Percentiles rank a stretch among this genome's conserved stretches.
Conservation (phyloP, 2,888 invertebrate genomes). For the Cenopis cana region DNA sequence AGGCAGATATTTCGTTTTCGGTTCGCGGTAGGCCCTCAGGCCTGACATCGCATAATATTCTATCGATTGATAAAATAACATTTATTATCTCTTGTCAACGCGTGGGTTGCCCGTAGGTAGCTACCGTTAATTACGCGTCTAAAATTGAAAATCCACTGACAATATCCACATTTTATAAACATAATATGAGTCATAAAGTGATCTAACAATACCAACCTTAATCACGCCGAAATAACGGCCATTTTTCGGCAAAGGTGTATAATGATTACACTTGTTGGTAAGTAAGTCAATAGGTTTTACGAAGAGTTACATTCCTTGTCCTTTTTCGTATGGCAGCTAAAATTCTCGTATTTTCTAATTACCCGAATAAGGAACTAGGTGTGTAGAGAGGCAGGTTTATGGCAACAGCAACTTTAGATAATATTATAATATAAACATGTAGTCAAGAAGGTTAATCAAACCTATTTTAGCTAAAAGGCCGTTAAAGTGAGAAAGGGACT, state of each 20-base stretch:
- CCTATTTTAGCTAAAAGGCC: too few relatives aligned
- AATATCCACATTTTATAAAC: not conserved
- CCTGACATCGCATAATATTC: not conserved
- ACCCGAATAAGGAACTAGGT: slow-evolving; percentile 10
- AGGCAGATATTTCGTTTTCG: too few relatives aligned
- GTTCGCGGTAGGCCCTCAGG: too few relatives aligned
- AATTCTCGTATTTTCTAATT: slow-evolving; percentile 24
- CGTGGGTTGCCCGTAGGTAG: slow-evolving; percentile 30
- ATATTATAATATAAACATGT: too few relatives aligned
- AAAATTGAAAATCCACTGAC: slow-evolving; percentile 25
- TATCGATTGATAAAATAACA: not conserved
- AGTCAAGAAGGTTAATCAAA: too few relatives aligned
- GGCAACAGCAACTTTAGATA: not conserved
- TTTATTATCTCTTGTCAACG: not conserved
- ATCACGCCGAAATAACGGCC: not conserved
- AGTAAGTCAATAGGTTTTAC: slow-evolving; percentile 5
- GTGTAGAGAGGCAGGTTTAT: too few relatives aligned
- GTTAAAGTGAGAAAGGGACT: too few relatives aligned
- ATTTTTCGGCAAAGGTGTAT: not conserved
- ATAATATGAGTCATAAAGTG: not conserved
- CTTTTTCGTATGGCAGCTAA: slow-evolving; percentile 15
- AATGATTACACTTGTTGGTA: not conserved
- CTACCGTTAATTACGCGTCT: slow-evolving; percentile 27
- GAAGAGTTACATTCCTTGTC: slow-evolving; percentile 15
- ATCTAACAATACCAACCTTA: not conserved